Percentiles rank a stretch among this genome's conserved stretches.
Conservation (phyloP, 2,113 vertebrate genomes). For the Oncorhynchus clarkii region DNA sequence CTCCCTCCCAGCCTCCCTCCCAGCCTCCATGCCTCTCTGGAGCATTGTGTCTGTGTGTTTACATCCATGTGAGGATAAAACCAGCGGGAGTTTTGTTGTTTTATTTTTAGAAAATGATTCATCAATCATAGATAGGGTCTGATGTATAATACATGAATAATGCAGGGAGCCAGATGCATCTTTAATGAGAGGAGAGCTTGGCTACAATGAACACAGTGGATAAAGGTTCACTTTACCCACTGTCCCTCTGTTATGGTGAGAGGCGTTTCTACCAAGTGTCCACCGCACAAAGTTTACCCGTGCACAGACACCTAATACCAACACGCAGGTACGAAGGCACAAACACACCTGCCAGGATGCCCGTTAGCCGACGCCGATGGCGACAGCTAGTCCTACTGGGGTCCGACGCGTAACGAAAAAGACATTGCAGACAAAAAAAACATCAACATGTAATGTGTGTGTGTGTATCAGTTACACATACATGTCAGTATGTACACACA, state of each 20-base stretch:
- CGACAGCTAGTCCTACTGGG: too few relatives aligned
- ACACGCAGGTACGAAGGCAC: too few relatives aligned
- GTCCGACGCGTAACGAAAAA: too few relatives aligned
- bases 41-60: constrained; percentile 46
- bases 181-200: constrained; percentile 58
- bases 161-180: constrained; percentile 66
- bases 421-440: too few relatives aligned
- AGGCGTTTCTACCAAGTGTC: background rate
- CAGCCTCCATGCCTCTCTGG: background rate
- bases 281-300: background rate
- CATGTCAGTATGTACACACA: too few relatives aligned
- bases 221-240: constrained; percentile 3
- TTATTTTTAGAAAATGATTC: constrained; percentile 67
- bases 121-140: constrained; percentile 67
- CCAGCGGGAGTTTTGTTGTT: constrained; percentile 55
- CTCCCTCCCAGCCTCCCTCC: background rate
- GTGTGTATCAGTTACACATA: too few relatives aligned
- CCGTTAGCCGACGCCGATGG: too few relatives aligned
- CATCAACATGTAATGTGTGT: too few relatives aligned
- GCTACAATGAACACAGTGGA: constrained; percentile 41
- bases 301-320: background rate
- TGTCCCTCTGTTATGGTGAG: background rate
- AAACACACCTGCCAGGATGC: too few relatives aligned
- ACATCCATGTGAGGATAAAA: constrained; percentile 29
- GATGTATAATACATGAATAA: constrained; percentile 70